Evolutionary conservation across 2,113 vertebrate genomes (phyloP), one percentile per base, ranked within the genome.

Genomic region (Phyllostomus discolor): DNA sequence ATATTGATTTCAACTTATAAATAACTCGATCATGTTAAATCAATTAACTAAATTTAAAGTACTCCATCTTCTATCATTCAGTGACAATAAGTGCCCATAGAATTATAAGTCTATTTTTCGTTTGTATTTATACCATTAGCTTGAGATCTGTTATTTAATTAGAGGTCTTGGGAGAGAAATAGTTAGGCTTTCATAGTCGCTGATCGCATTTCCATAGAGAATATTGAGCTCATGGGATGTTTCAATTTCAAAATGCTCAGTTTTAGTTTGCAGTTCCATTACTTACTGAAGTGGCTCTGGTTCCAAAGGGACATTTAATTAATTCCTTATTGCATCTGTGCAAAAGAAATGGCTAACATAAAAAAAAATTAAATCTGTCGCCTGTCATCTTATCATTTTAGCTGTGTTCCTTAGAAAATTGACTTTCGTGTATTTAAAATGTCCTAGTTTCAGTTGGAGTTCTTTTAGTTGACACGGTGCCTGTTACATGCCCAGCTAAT

Each of bases 261-360:
- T 50, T 82, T 79, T 41, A 50, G 43, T 81, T 83, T 83, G 48
- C 93, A 89, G 52, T 62, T 5, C 20, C 14, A 64, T 89, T 91
- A 91, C 19, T 95, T 54, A 87, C 15, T 57, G 15, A 86, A 89
- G 80, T 69, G 20, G 46, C 4, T 90, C 75, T 52, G 28, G 59
- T 75, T 90, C 33, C 64, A 96, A 75, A 69, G 54, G 33, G 19
- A 64, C 69, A 79, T 41, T 78, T 95, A 83, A 90, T 90, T 87
- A 90, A 89, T 94, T 96, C 28, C 38, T 73, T 75, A 92, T 59
- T 96, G 24, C 2, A 50, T 88, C 24, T 69, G 79, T 82, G 52
- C 11, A 90, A 81, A 90, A 93, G 14, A 89, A 87, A 94, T 80
- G n/a, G 2, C 15, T 84, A 48, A 46, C 43, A 79, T 70, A 94